These are phyloP conservation scores for Cassiopea xamachana DNA, from an alignment of 30 jellyfish, hydroid and myxozoan species.

Conservation along the genomic window DNA sequence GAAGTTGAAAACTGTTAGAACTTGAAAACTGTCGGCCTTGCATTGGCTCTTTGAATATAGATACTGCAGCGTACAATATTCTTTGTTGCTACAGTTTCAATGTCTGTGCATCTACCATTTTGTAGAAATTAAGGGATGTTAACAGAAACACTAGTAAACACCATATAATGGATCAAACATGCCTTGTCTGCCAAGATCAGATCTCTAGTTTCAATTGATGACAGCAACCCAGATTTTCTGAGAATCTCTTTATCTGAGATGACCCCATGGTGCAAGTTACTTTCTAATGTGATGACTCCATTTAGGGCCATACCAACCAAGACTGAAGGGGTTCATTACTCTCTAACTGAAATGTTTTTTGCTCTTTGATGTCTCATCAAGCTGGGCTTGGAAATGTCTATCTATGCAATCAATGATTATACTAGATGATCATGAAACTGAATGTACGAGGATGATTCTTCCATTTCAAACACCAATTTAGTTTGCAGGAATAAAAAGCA, in stretches of 20 bases:
- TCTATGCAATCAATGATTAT: constrained; percentile 41
- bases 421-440: neutral
- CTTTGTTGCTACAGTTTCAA: constrained; percentile 19
- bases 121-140: constrained; percentile 39
- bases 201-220: constrained; percentile 24
- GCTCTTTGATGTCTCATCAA: constrained; percentile 15
- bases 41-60: constrained; percentile 48
- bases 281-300: constrained; percentile 25
- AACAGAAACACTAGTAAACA: constrained; percentile 25
- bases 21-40: constrained; percentile 16
- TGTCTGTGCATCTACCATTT: constrained; percentile 8
- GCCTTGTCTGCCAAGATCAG: constrained; percentile 62
- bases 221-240: constrained; percentile 5
- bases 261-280: constrained; percentile 24
- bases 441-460: too few relatives aligned
- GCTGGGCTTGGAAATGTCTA: constrained; percentile 28
- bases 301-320: constrained; percentile 59
- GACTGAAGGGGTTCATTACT: constrained; percentile 23
- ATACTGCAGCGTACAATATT: constrained; percentile 41
- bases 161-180: constrained; percentile 37
- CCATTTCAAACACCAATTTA: too few relatives aligned
- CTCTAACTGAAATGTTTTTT: constrained; percentile 2
- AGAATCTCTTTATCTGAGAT: constrained; percentile 20
- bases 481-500: too few relatives aligned
- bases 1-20: neutral